Conservation (phyloP, 2,888 invertebrate genomes). For the Caenorhabditis sinica region DNA sequence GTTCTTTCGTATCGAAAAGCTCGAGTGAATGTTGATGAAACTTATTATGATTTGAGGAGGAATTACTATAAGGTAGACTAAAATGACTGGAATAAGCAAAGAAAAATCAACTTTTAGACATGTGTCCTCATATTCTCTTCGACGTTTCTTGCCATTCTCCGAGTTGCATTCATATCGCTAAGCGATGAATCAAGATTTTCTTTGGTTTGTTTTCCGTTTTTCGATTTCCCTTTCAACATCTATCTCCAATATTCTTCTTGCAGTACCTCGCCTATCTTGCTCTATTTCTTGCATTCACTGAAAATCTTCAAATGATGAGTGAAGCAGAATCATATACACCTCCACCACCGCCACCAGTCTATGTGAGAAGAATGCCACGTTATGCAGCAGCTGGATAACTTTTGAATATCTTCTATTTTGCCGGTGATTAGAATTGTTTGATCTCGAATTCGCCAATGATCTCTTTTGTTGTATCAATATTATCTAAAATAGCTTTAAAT, state of each 20-base stretch:
- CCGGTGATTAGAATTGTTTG: not conserved
- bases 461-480: slow-evolving; percentile 6
- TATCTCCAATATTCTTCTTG: not conserved
- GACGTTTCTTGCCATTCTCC: slow-evolving; percentile 52
- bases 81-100: not conserved
- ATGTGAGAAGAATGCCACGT: slow-evolving; percentile 22
- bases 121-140: slow-evolving; percentile 53
- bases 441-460: not conserved
- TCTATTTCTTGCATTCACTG: slow-evolving; percentile 65
- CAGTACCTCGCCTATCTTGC: slow-evolving; percentile 62
- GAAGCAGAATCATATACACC: slow-evolving; percentile 51
- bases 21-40: slow-evolving; percentile 42
- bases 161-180: slow-evolving; percentile 55
- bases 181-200: slow-evolving; percentile 52
- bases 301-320: slow-evolving; percentile 63
- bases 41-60: slow-evolving; percentile 50
- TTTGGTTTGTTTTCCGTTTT: slow-evolving; percentile 35
- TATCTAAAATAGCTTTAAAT: not conserved
- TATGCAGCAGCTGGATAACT: slow-evolving; percentile 61
- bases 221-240: no score
- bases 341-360: slow-evolving; percentile 31
- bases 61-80: slow-evolving; percentile 51
- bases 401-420: not conserved
- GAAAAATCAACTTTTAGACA: slow-evolving; percentile 45
- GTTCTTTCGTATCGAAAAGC: slow-evolving; percentile 58